These are phyloP conservation scores for Drepanosiphum platanoidis DNA, from an alignment of 2,888 invertebrate genomes.

Conservation along the genomic window DNA sequence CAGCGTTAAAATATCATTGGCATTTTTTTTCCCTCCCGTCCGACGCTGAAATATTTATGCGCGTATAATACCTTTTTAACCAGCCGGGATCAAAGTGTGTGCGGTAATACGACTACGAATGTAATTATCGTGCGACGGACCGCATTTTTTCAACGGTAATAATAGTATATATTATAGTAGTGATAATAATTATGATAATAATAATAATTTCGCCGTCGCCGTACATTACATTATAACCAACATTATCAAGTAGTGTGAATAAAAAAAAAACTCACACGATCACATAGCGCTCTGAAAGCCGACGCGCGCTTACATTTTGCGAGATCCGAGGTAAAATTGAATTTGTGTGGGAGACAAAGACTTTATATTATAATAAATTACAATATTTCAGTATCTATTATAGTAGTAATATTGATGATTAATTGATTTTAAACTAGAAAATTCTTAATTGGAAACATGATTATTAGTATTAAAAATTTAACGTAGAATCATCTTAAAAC, in stretches of 20 bases:
- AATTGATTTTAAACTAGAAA: too few relatives aligned
- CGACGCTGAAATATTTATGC: constrained; percentile 30
- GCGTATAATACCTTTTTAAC: constrained; percentile 31
- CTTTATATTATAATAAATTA: too few relatives aligned
- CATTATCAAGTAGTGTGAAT: not conserved
- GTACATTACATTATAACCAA: not conserved
- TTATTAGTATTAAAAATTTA: too few relatives aligned
- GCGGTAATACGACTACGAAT: constrained; percentile 21
- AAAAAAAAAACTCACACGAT: too few relatives aligned
- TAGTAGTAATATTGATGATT: too few relatives aligned
- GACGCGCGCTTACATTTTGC: not conserved
- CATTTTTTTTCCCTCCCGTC: not conserved
- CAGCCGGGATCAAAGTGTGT: not conserved
- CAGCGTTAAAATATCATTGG: constrained; percentile 23
- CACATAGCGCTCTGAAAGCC: not conserved
- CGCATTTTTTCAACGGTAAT: not conserved
- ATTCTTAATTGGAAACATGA: too few relatives aligned
- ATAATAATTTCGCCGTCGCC: not conserved
- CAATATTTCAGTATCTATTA: too few relatives aligned
- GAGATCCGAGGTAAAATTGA: not conserved
- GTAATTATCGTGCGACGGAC: constrained; percentile 8
- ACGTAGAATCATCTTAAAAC: too few relatives aligned
- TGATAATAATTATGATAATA: not conserved
- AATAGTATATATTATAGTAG: not conserved
- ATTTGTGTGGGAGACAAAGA: not conserved